These are phyloP conservation scores for Antitype chi DNA, from an alignment of 2,888 invertebrate species.

Conservation along the genomic window DNA sequence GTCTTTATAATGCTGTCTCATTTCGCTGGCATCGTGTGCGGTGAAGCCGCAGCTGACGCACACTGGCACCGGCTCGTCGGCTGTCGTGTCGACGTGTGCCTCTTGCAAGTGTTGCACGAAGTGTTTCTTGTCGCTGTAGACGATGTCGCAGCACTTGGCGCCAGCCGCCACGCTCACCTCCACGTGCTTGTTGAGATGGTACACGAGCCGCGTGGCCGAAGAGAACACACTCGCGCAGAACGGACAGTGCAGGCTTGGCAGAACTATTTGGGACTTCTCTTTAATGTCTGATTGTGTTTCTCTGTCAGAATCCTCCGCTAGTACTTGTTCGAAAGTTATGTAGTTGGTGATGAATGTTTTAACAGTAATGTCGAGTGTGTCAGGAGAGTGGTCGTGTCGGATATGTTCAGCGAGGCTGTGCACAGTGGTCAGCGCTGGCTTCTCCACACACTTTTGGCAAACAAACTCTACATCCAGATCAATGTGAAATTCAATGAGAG, in stretches of 20 bases:
- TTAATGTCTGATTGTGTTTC: constrained; percentile 53
- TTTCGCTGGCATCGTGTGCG: constrained; percentile 57
- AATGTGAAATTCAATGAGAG: constrained; percentile 71
- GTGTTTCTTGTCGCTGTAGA: constrained; percentile 69
- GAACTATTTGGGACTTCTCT: constrained; percentile 20
- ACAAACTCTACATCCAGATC: constrained; percentile 74
- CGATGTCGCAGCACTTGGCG: constrained; percentile 74
- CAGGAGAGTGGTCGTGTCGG: constrained; percentile 63
- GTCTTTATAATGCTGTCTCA: constrained; percentile 69
- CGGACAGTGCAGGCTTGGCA: constrained; percentile 75
- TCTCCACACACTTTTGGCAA: constrained; percentile 77
- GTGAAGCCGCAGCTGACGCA: constrained; percentile 76
- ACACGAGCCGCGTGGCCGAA: constrained; percentile 75
- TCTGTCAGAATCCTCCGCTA: constrained; percentile 71
- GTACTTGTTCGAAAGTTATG: constrained; percentile 79
- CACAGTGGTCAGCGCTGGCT: constrained; percentile 65
- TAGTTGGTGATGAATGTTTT: constrained; percentile 76
- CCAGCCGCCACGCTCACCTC: constrained; percentile 71
- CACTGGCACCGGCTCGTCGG: constrained; percentile 34
- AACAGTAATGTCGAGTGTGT: constrained; percentile 54
- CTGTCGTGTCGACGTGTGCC: constrained; percentile 66
- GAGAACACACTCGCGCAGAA: constrained; percentile 80
- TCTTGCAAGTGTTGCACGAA: constrained; percentile 77
- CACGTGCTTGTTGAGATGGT: constrained; percentile 79
- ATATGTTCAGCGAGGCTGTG: constrained; percentile 75